Conservation (phyloP, 1,140 invertebrate genomes). For the Drosophila tropicalis region DNA sequence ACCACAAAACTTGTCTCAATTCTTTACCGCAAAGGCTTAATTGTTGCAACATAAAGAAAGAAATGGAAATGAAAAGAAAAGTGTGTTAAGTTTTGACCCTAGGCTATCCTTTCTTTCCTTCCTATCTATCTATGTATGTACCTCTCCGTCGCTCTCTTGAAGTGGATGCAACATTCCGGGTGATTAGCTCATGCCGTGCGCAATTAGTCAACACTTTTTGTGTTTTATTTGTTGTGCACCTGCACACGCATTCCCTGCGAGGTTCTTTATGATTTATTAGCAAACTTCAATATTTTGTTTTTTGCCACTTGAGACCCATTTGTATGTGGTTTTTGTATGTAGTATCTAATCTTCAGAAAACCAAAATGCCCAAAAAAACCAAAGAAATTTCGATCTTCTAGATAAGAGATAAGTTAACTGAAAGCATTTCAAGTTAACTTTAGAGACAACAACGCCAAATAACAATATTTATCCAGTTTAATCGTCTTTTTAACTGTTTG, state of each 20-base stretch:
- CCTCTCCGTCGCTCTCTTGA: constrained; percentile 9
- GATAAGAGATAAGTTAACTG: constrained; percentile 11
- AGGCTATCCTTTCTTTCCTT: constrained; percentile 38
- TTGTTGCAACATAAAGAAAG: constrained; percentile 53
- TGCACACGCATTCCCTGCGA: constrained; percentile 1
- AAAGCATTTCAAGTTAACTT: background rate
- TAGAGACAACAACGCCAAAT: background rate
- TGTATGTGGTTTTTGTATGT: background rate
- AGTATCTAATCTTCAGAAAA: constrained; percentile 10
- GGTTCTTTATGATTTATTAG: constrained; percentile 17
- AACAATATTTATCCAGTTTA: constrained; percentile 12
- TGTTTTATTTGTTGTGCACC: constrained; percentile 10
- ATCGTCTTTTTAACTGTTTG: background rate
- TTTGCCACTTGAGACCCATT: constrained; percentile 39
- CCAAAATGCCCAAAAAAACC: background rate
- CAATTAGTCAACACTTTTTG: constrained; percentile 10
- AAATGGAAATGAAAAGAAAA: constrained; percentile 70
- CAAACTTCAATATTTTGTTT: constrained; percentile 15
- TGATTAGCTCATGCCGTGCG: constrained; percentile 48
- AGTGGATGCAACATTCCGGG: constrained; percentile 37
- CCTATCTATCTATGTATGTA: background rate
- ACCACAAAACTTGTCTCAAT: constrained; percentile 34
- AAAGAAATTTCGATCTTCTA: constrained; percentile 4
- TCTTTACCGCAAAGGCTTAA: constrained; percentile 62
- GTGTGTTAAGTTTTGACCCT: constrained; percentile 76